phyloP scores from a whole-genome alignment of 2,113 vertebrate species.

The Bubo scandiacus region DNA sequence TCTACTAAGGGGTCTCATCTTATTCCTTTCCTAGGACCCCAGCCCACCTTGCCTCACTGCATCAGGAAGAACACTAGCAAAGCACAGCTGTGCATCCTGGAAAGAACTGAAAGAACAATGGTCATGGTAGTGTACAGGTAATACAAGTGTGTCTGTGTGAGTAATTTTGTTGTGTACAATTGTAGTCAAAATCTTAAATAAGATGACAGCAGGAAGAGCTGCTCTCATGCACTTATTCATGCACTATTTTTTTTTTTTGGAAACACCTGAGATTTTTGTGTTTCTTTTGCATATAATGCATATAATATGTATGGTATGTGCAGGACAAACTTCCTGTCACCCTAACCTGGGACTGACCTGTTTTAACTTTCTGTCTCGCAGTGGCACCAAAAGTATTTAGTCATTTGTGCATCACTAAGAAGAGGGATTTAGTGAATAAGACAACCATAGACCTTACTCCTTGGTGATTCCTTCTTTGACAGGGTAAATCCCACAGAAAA shows the following conservation, averaged over 20 bases:
- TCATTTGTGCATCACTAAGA: slow-evolving; percentile 71
- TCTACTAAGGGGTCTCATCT: neutral
- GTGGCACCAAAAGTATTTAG: slow-evolving; percentile 58
- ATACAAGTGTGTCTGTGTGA: too few species aligned
- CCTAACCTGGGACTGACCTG: slow-evolving; percentile 29
- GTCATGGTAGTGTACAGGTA: neutral
- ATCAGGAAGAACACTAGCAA: neutral
- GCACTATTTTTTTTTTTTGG: neutral
- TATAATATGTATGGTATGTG: neutral
- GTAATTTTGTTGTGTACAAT: neutral
- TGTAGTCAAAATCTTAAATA: neutral
- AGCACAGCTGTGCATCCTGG: neutral
- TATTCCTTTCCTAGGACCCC: neutral
- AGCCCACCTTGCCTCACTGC: neutral
- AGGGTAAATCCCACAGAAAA: slow-evolving; percentile 76
- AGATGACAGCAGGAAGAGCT: neutral
- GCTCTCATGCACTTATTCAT: neutral
- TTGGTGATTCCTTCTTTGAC: slow-evolving; percentile 71
- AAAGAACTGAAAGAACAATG: too few species aligned
- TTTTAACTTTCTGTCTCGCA: slow-evolving; percentile 62
- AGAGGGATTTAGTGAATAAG: slow-evolving; percentile 72
- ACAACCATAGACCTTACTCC: slow-evolving; percentile 69
- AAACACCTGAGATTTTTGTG: neutral
- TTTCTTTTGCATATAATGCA: neutral
- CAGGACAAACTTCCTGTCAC: neutral